A percentile compares a stretch with the other conserved stretches of the same genome.
phyloP scores from a whole-genome alignment of 2,797 vertebrate genomes.

The Silurus aristotelis region DNA sequence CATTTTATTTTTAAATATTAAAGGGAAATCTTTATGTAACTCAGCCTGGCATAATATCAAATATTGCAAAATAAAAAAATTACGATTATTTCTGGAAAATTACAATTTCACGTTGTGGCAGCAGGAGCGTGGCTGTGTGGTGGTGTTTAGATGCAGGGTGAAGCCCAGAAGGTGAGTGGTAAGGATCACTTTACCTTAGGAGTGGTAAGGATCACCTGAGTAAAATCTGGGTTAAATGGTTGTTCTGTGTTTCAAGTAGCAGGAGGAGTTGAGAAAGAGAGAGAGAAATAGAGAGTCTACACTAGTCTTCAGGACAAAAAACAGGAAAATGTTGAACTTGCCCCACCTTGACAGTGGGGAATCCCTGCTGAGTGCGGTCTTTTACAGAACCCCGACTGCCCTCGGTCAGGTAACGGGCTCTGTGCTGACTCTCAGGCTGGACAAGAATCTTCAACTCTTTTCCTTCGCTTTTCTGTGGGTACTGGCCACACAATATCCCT shows the following conservation, averaged over 20 bases:
- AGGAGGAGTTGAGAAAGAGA: no score
- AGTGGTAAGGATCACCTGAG: no score
- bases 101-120: neutral
- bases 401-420: slow-evolving; percentile 96
- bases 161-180: no score
- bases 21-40: neutral
- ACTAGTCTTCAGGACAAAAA: neutral
- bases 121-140: no score
- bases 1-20: no score
- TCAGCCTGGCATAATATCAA: neutral
- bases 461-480: slow-evolving; percentile 89
- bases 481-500: slow-evolving; percentile 86
- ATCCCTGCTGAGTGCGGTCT: slow-evolving; percentile 94
- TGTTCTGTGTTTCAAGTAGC: no score
- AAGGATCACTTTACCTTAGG: no score
- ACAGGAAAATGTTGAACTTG: neutral
- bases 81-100: neutral
- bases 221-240: no score
- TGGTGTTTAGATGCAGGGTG: no score
- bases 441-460: slow-evolving; percentile 96
- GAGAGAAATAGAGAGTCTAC: no score
- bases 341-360: slow-evolving; percentile 93
- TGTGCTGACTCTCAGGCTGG: slow-evolving; percentile 95
- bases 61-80: neutral
- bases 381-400: slow-evolving; percentile 98